Evolutionary conservation across 1,140 invertebrate genomes (phyloP).

Genomic region (Scaptomyza montana): DNA sequence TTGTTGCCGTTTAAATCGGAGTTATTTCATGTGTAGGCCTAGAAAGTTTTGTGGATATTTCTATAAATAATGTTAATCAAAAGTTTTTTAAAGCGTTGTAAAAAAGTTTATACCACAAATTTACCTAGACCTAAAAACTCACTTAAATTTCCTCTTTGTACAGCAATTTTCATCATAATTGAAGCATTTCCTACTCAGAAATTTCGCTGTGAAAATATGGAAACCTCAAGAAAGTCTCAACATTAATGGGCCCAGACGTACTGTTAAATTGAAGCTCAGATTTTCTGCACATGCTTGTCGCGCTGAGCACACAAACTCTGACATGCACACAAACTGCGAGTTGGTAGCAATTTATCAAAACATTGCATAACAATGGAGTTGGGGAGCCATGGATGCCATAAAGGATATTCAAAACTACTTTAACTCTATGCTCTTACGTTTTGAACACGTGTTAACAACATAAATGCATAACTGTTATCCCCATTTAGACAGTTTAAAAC

Average conservation of each 20-base stretch:
- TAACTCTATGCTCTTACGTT: conserved; percentile 48
- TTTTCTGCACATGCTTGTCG: conserved; percentile 1
- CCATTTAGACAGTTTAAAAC: conserved; percentile 1
- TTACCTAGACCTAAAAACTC: too few species aligned
- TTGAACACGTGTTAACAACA: conserved; percentile 71
- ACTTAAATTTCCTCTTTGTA: too few species aligned
- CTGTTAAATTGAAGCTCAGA: conserved; percentile 15
- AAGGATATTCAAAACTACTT: conserved; percentile 68
- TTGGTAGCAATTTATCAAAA: conserved; percentile 69
- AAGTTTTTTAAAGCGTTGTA: too few species aligned
- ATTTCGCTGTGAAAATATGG: not conserved
- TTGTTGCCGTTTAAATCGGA: conserved; percentile 27
- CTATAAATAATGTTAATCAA: too few species aligned
- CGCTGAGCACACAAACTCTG: not conserved
- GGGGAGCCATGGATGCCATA: conserved; percentile 20
- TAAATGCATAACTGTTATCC: conserved; percentile 31
- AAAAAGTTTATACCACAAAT: too few species aligned
- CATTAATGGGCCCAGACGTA: conserved; percentile 10
- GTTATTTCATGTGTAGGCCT: not conserved
- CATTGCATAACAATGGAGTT: conserved; percentile 55
- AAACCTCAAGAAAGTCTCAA: conserved; percentile 9
- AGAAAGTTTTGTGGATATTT: too few species aligned
- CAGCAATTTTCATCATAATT: not conserved
- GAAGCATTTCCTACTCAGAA: not conserved
- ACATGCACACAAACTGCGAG: conserved; percentile 14